Conservation (phyloP, 2,888 invertebrate species). For the Spatulosminthurus flaviceps region DNA sequence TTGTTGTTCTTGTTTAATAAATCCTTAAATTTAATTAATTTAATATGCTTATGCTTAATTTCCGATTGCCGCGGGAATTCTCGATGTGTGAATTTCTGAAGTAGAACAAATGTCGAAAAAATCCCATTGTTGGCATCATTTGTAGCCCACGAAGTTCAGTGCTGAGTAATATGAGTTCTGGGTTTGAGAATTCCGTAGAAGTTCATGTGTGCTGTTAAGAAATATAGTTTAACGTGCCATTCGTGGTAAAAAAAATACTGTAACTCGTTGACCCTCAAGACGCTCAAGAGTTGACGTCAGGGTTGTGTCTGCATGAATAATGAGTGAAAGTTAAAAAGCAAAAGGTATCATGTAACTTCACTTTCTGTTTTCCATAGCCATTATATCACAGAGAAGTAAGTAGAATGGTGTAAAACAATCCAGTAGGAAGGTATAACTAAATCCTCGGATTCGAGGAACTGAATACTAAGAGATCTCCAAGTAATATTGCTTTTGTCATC, state of each 20-base stretch:
- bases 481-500: background rate
- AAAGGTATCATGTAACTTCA: background rate
- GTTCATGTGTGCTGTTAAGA: background rate
- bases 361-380: background rate
- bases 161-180: too few species aligned
- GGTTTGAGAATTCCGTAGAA: too few species aligned
- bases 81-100: too few species aligned
- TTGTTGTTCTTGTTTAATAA: too few species aligned
- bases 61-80: too few species aligned
- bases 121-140: too few species aligned
- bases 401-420: background rate
- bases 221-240: background rate
- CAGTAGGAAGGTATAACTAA: background rate
- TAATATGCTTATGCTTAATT: too few species aligned
- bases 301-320: background rate
- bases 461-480: background rate
- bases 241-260: background rate
- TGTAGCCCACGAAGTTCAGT: too few species aligned
- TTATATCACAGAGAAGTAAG: background rate
- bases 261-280: background rate
- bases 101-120: too few species aligned
- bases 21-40: too few species aligned
- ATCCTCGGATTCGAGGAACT: background rate
- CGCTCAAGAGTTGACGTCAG: background rate
- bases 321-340: conserved; percentile 13